A percentile compares a stretch with the other conserved stretches of the same genome.
These are phyloP conservation scores for Pogonocherus hispidulus DNA, from an alignment of 2,888 invertebrate species.

Conservation along the genomic window DNA sequence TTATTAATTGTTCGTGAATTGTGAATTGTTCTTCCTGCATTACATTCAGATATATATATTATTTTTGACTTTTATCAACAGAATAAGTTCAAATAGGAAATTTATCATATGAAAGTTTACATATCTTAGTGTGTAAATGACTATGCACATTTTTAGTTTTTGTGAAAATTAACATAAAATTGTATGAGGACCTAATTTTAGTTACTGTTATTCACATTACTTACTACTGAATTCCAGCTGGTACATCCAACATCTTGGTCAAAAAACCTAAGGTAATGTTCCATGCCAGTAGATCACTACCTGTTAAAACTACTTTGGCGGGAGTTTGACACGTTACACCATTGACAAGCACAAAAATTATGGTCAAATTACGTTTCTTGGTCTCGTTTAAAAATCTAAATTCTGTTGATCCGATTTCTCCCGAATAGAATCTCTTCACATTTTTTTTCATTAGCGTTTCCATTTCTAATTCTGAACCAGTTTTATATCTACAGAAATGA, in stretches of 20 bases:
- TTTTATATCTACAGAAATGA: constrained; percentile 27
- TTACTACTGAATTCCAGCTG: constrained; percentile 40
- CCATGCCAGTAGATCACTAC: constrained; percentile 35
- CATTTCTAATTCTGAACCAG: constrained; percentile 31
- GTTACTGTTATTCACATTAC: neutral
- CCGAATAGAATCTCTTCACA: constrained; percentile 34
- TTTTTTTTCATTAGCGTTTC: constrained; percentile 8
- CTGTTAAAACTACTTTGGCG: constrained; percentile 39
- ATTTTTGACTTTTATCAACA: no score
- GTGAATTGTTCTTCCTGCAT: no score
- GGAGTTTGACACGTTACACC: constrained; percentile 35
- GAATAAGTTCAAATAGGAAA: no score
- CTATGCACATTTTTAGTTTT: no score
- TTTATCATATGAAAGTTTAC: no score
- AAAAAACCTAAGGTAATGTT: constrained; percentile 31
- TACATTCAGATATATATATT: no score
- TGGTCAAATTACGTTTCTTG: constrained; percentile 35
- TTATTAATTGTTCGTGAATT: no score
- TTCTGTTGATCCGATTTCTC: constrained; percentile 31
- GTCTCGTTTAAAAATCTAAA: constrained; percentile 34
- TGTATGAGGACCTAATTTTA: no score
- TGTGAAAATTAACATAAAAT: no score
- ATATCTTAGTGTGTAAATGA: no score
- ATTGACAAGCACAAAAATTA: constrained; percentile 38
- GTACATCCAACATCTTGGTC: constrained; percentile 40